Evolutionary conservation across 2,113 vertebrate genomes (phyloP).

Genomic region (Plectropomus leopardus): DNA sequence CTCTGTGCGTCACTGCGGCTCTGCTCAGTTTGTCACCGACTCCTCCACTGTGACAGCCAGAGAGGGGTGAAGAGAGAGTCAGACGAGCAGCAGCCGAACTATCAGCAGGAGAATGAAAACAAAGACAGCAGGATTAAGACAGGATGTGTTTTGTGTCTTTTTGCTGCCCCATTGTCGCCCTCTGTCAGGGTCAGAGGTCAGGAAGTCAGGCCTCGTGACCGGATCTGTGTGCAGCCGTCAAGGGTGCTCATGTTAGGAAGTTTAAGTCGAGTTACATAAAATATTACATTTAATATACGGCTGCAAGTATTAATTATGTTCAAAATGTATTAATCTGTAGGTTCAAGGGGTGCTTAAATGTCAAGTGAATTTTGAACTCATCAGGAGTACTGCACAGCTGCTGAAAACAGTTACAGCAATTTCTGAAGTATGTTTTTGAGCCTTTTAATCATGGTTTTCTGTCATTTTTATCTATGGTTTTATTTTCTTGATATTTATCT

Average conservation of each 20-base stretch:
- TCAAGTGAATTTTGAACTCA: neutral
- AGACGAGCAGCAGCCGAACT: slow-evolving; percentile 17
- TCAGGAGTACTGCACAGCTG: neutral
- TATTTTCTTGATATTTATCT: too few species aligned
- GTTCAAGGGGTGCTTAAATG: neutral
- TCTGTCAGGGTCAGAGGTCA: slow-evolving; percentile 52
- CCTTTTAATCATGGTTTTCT: too few species aligned
- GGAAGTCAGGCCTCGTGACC: slow-evolving; percentile 29
- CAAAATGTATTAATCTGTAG: neutral
- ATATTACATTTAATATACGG: neutral
- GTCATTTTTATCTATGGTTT: too few species aligned
- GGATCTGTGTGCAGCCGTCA: neutral
- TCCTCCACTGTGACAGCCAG: slow-evolving; percentile 27
- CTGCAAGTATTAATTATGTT: neutral
- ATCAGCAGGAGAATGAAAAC: slow-evolving; percentile 35
- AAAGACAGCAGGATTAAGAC: slow-evolving; percentile 49
- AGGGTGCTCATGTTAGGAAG: neutral
- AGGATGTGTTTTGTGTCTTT: slow-evolving; percentile 57
- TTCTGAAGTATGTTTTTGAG: too few species aligned
- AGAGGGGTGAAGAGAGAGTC: neutral
- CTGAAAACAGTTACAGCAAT: too few species aligned
- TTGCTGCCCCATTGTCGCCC: slow-evolving; percentile 44
- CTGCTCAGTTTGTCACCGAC: slow-evolving; percentile 32
- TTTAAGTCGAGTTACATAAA: neutral
- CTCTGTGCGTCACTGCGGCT: slow-evolving; percentile 24